Base-by-base conservation (phyloP, 64 coral and sea anemone genomes). In the Stichodactyla helianthus region DNA sequence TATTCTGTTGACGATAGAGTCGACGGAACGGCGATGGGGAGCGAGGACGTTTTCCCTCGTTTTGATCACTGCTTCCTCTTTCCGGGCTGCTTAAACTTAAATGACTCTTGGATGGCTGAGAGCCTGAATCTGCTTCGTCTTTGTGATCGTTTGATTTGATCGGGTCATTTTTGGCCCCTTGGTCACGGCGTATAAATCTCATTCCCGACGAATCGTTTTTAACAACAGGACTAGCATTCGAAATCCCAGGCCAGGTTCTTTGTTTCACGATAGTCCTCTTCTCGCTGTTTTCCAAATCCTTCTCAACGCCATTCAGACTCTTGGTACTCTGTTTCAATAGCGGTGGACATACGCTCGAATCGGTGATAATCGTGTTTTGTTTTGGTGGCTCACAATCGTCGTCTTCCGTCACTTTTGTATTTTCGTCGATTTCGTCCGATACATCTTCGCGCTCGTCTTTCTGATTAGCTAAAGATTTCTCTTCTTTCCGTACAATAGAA, bases 11-110 rank as follows among this genome's bases (percentile, higher is more conserved):
- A 22, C 88, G 94, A 87, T 88, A 83, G 18, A 97, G 86, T 53
- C 81, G 85, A 26, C 88, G 91, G 82, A 97, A 97, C 6, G 94
- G 94, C 20, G 94, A 97, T 50, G 94, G 94, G 4, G 94, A 97
- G 6, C 94, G 88, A 2, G 88, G 82, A 44, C 50, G 88, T 62
- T 82, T 77, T 50, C 26, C 77, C 54, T 50, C 31, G 25, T 26
- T 87, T 20, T 20, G 54, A 58, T 79, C 59, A 53, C 17, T 79
- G n/a, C 14, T 90, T 85, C 27, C 56, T 86, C 6, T 90, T 31
- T 51, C 71, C 17, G 61, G 17, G 15, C 26, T 56, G 71, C 55
- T 62, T 78, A 85, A 35, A 83, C 59, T 84, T 68, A 92, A 84
- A 77, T 97, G 94, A 51, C 57, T 84, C 71, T 83, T 89, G 63